phyloP scores from a whole-genome alignment of 2,888 invertebrate species.

The Leucophenga montana region DNA sequence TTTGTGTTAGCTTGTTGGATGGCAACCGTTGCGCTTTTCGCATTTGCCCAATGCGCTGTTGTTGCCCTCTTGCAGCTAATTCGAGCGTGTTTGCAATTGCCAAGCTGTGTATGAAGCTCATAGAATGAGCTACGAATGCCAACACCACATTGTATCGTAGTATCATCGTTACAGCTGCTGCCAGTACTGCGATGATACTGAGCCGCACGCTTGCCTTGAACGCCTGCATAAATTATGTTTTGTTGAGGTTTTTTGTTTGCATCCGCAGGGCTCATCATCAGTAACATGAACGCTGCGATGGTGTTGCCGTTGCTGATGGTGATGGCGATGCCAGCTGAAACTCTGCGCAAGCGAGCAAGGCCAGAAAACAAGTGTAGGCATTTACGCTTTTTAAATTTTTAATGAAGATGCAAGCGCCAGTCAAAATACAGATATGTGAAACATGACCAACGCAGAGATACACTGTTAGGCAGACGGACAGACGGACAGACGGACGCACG shows the following conservation, averaged over 20 bases:
- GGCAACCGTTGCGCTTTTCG: neutral
- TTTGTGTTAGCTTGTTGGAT: constrained; percentile 5
- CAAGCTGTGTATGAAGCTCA: neutral
- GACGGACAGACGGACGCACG: neutral
- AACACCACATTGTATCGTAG: neutral
- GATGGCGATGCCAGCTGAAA: neutral
- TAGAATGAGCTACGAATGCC: neutral
- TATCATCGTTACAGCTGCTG: constrained; percentile 8
- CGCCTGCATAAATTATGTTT: constrained; percentile 49
- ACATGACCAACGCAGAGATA: constrained; percentile 1
- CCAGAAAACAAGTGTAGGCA: constrained; percentile 12
- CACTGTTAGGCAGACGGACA: neutral
- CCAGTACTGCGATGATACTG: neutral
- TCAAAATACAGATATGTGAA: neutral
- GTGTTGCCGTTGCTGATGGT: no score
- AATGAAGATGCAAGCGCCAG: constrained; percentile 46
- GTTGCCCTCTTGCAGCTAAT: constrained; percentile 10
- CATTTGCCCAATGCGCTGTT: constrained; percentile 23
- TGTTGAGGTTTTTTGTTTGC: constrained; percentile 41
- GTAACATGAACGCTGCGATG: neutral
- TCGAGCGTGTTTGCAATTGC: neutral
- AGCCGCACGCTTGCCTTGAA: constrained; percentile 12
- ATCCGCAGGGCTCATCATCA: constrained; percentile 15
- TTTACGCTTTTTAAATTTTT: constrained; percentile 41
- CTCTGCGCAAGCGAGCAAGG: neutral